Evolutionary conservation across 2,113 vertebrate genomes (phyloP).

Genomic region (Solea solea): DNA sequence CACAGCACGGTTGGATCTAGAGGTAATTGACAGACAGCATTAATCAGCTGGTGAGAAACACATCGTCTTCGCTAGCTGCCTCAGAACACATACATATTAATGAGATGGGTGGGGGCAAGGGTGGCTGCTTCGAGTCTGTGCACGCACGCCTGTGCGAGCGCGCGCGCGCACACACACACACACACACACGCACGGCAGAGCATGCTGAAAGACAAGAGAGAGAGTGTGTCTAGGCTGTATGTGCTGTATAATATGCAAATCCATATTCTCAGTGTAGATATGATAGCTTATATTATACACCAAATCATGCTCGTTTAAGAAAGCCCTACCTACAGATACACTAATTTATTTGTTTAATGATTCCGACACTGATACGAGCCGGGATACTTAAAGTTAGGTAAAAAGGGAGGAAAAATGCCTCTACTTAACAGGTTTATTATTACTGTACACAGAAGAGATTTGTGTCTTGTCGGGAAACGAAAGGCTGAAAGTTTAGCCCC

Average conservation of each 20-base stretch:
- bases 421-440: slow-evolving; percentile 26
- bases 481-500: slow-evolving; percentile 7
- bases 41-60: slow-evolving; percentile 91
- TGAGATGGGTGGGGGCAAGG: slow-evolving; percentile 84
- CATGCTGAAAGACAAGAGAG: slow-evolving; percentile 64
- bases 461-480: not conserved
- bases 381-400: slow-evolving; percentile 7
- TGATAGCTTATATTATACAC: slow-evolving; percentile 69
- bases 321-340: slow-evolving; percentile 38
- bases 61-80: slow-evolving; percentile 84
- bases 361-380: slow-evolving; percentile 48
- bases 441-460: not conserved
- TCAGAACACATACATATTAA: slow-evolving; percentile 88
- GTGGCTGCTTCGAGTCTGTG: slow-evolving; percentile 82
- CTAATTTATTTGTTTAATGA: slow-evolving; percentile 63
- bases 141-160: slow-evolving; percentile 60
- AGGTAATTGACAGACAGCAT: slow-evolving; percentile 97
- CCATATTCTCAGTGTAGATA: slow-evolving; percentile 66
- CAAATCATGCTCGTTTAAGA: slow-evolving; percentile 61
- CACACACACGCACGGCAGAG: slow-evolving; percentile 23
- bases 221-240: slow-evolving; percentile 47
- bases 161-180: slow-evolving; percentile 14
- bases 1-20: slow-evolving; percentile 98
- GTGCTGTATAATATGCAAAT: slow-evolving; percentile 77
- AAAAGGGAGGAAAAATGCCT: slow-evolving; percentile 25